phyloP scores from a whole-genome alignment of 2,113 vertebrate species.

The Chaetops frenatus region DNA sequence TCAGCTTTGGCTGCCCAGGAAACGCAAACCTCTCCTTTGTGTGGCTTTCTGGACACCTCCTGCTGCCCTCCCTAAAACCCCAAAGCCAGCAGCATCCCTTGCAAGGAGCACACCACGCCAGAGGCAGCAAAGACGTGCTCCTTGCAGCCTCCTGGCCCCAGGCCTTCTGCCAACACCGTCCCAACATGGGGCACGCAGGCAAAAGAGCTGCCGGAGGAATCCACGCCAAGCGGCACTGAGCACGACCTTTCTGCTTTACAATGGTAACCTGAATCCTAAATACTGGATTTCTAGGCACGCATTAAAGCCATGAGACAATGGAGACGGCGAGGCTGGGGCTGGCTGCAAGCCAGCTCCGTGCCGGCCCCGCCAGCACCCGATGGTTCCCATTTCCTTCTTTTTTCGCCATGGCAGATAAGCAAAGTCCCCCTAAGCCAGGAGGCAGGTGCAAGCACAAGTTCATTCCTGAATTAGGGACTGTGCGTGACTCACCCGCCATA shows the following conservation, averaged over 20 bases:
- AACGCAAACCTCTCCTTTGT: neutral
- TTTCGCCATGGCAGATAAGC: neutral
- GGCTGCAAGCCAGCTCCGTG: constrained; percentile 44
- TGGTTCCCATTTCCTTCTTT: constrained; percentile 36
- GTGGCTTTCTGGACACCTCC: neutral
- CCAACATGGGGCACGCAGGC: constrained; percentile 3
- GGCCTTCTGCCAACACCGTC: neutral
- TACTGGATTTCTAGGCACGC: constrained; percentile 63
- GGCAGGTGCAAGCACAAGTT: neutral
- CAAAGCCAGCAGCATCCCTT: neutral
- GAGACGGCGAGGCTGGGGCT: constrained; percentile 23
- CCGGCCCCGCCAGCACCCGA: neutral
- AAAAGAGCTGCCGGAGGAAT: constrained; percentile 42
- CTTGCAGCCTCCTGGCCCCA: neutral
- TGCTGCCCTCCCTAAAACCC: neutral
- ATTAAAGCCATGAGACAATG: constrained; percentile 62
- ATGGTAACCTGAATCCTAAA: constrained; percentile 64
- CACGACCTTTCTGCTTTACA: constrained; percentile 51
- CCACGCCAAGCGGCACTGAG: constrained; percentile 13
- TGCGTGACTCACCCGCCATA: neutral
- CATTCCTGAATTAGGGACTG: neutral
- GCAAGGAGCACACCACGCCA: neutral
- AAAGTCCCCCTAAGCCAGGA: neutral
- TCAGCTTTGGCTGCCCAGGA: neutral
- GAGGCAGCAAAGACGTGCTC: neutral